These are phyloP conservation scores for Sturnus vulgaris DNA, from an alignment of 2,113 vertebrate species.

Conservation along the genomic window DNA sequence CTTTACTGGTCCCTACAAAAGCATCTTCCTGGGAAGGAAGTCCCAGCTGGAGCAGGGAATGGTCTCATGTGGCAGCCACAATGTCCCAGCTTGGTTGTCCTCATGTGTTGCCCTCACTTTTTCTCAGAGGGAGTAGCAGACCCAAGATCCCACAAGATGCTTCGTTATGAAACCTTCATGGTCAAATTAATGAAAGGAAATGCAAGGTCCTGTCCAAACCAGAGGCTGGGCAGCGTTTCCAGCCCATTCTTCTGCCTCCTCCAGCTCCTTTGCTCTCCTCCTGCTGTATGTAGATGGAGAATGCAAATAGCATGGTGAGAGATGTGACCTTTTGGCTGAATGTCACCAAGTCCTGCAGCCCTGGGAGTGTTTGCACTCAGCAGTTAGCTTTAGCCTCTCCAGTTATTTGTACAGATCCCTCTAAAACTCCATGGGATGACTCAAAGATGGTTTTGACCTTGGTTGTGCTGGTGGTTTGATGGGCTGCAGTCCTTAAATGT, in stretches of 20 bases:
- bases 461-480: not conserved
- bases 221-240: not conserved
- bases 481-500: not conserved
- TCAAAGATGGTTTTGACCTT: not conserved
- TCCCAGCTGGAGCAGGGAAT: not conserved
- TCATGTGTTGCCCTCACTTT: not conserved
- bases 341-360: slow-evolving; percentile 49
- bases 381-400: slow-evolving; percentile 13
- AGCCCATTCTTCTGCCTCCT: not conserved
- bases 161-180: not conserved
- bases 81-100: not conserved
- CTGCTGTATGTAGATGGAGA: slow-evolving; percentile 16
- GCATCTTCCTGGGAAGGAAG: not conserved
- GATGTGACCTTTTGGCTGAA: slow-evolving; percentile 61
- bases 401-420: not conserved
- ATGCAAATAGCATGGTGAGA: slow-evolving; percentile 55
- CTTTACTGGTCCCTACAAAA: not conserved
- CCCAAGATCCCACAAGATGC: not conserved
- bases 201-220: not conserved
- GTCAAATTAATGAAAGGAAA: not conserved
- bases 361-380: slow-evolving; percentile 49
- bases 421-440: not conserved
- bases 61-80: not conserved
- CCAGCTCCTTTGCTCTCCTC: not conserved
- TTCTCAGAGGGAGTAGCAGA: not conserved